These are phyloP conservation scores for Psilopsiagon aymara DNA, from an alignment of 2,113 vertebrate species.

Conservation along the genomic window DNA sequence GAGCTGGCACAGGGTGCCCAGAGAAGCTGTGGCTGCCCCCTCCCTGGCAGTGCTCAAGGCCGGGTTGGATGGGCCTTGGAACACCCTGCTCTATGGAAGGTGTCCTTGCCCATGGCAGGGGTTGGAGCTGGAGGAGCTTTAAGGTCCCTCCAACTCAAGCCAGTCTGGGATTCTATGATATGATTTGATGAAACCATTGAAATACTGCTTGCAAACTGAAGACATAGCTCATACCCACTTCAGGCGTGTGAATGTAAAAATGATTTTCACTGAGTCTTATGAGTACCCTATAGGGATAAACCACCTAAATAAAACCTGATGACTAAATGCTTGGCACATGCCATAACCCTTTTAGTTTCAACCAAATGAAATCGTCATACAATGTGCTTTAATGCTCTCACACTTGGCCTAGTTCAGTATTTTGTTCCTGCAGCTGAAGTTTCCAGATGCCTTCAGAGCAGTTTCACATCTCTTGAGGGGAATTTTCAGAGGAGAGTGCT, in stretches of 20 bases:
- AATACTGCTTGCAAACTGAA: not conserved
- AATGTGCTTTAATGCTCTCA: not conserved
- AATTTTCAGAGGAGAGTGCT: not conserved
- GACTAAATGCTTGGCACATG: not conserved
- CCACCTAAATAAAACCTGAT: not conserved
- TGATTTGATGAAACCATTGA: not conserved
- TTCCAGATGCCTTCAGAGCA: not conserved
- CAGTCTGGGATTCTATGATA: not conserved
- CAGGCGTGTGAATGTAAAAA: not conserved
- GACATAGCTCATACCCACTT: not conserved
- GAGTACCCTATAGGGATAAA: not conserved
- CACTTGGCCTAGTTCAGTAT: not conserved
- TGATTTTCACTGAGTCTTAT: not conserved
- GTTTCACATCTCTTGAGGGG: not conserved
- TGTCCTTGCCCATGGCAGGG: not conserved
- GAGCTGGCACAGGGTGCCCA: not conserved
- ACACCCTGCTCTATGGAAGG: not conserved
- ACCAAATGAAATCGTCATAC: not conserved
- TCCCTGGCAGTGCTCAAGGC: no score
- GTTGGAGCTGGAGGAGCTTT: not conserved
- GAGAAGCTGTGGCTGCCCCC: no score
- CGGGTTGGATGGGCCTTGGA: not conserved
- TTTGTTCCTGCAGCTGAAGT: not conserved
- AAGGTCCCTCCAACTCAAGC: not conserved
- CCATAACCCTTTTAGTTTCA: not conserved